phyloP scores from a whole-genome alignment of 2,113 vertebrate genomes.

The Elephas maximus region DNA sequence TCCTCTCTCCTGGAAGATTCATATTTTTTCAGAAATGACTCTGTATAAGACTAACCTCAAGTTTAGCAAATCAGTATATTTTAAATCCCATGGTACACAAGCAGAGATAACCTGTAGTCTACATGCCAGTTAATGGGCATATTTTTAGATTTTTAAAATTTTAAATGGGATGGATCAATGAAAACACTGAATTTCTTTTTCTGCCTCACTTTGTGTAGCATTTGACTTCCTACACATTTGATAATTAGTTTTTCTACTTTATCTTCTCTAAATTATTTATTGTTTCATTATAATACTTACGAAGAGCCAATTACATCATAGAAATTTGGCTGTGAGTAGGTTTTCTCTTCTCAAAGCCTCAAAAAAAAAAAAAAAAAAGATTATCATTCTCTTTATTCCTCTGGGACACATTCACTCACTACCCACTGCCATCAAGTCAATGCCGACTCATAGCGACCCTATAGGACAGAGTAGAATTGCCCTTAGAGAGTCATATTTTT shows the following conservation, averaged over 20 bases:
- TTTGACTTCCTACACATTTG: neutral
- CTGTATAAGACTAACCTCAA: neutral
- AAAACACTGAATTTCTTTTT: conserved; percentile 33
- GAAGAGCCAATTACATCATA: neutral
- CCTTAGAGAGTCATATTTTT: neutral
- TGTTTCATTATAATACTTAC: conserved; percentile 39
- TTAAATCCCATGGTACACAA: neutral
- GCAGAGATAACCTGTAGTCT: neutral
- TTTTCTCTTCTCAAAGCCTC: neutral
- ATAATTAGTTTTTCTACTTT: neutral
- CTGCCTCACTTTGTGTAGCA: neutral
- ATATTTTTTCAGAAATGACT: conserved; percentile 4
- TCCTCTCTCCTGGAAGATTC: neutral
- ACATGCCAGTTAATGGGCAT: neutral
- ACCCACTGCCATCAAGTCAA: too few species aligned
- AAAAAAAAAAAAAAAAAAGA: neutral
- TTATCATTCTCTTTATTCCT: neutral
- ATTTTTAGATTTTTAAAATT: neutral
- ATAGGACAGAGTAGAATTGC: too few species aligned
- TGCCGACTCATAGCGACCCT: too few species aligned
- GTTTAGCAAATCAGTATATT: neutral
- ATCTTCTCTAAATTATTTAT: conserved; percentile 16
- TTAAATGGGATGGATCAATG: neutral
- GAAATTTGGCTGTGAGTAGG: neutral
- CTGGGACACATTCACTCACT: neutral